Percentiles rank a stretch among this genome's conserved stretches.
phyloP scores from a whole-genome alignment of 1,140 invertebrate genomes.

The Conus ventricosus region DNA sequence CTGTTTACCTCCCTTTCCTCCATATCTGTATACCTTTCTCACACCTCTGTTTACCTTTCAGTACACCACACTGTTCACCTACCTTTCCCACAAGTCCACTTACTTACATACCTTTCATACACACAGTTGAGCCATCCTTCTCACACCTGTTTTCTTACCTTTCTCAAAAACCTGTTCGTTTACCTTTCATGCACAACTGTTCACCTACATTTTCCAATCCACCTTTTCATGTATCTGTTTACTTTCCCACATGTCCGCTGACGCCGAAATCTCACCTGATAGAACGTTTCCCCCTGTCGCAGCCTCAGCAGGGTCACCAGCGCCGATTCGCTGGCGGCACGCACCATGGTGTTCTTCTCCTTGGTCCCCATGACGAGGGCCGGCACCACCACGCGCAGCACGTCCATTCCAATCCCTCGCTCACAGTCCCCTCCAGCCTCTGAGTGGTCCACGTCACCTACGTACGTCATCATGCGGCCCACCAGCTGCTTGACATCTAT shows the following conservation, averaged over 20 bases:
- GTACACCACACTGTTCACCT: neutral
- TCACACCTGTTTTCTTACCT: neutral
- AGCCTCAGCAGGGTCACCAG: slow-evolving; percentile 89
- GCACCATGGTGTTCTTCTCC: slow-evolving; percentile 96
- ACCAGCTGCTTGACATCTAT: slow-evolving; percentile 97
- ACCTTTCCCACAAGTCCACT: no score
- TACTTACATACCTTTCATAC: no score
- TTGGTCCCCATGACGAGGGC: slow-evolving; percentile 97
- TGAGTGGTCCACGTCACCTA: slow-evolving; percentile 39
- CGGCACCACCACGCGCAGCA: slow-evolving; percentile 87
- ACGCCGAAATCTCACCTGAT: slow-evolving; percentile 79
- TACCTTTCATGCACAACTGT: no score
- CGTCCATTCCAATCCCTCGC: slow-evolving; percentile 67
- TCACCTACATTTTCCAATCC: no score
- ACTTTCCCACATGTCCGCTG: no score
- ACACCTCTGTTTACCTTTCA: neutral
- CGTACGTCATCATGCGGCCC: slow-evolving; percentile 85
- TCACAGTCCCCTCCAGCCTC: slow-evolving; percentile 78
- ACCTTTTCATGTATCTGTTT: no score
- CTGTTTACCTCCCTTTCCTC: neutral
- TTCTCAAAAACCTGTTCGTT: neutral
- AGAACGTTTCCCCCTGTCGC: slow-evolving; percentile 83
- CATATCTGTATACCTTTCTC: neutral
- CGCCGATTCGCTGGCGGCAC: slow-evolving; percentile 93
- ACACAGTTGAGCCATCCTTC: neutral